These are phyloP conservation scores for Cygnus atratus DNA, from an alignment of 2,113 vertebrate genomes.

Conservation along the genomic window DNA sequence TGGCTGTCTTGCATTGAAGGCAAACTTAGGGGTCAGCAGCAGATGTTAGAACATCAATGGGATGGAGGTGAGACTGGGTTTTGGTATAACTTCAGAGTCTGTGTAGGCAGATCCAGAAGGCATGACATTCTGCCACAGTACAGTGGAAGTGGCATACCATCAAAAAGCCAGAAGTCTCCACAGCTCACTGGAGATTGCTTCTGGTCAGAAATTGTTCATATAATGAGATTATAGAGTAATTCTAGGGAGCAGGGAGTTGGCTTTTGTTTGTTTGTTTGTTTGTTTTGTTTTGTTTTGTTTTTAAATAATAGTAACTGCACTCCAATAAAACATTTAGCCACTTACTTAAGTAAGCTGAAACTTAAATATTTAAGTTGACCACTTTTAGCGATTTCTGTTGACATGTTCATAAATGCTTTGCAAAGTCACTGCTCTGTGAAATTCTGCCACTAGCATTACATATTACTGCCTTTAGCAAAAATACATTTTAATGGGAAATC, in stretches of 20 bases:
- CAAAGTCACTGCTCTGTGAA: not conserved
- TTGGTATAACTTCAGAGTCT: not conserved
- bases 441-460: not conserved
- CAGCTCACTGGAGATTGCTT: not conserved
- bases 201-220: not conserved
- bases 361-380: not conserved
- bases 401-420: not conserved
- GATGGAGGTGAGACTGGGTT: not conserved
- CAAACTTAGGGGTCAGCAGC: not conserved
- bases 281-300: not conserved
- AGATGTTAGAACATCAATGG: not conserved
- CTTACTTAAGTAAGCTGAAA: not conserved
- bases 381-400: not conserved
- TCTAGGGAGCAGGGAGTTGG: not conserved
- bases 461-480: not conserved
- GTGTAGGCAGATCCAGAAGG: not conserved
- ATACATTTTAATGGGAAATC: not conserved
- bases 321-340: not conserved
- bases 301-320: not conserved
- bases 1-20: not conserved
- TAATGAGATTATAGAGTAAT: not conserved
- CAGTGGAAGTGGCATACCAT: not conserved
- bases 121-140: rapidly evolving
- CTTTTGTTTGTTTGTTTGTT: not conserved
- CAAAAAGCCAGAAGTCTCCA: not conserved